Evolutionary conservation across 2,888 invertebrate species (phyloP), one percentile per base, ranked within the genome.

Genomic region (Myathropa florea): DNA sequence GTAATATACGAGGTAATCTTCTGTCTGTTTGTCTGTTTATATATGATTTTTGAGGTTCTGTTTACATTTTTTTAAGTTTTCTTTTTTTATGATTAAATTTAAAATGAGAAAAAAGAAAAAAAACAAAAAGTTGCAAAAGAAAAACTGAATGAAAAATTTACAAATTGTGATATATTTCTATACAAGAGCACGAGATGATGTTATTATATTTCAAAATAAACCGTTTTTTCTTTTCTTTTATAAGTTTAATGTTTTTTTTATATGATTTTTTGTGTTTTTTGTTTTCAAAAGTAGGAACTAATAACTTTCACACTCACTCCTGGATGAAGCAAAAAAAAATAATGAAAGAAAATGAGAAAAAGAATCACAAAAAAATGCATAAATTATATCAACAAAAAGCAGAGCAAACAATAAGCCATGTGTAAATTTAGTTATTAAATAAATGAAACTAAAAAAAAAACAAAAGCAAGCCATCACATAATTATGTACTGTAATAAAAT

Each of bases 131-230:
- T 63, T 63, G 63, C 61, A 21, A 67, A 71, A 71, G 21, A 67
- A 83, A 80, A 81, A 65, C 72, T 57, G 76, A 80, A 79, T 76
- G 71, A 87, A 83, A 87, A 87, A 83, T 83, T 87, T 87, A 87
- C 79, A 87, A 87, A 87, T 86, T 87, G 87, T 87, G 87, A 87
- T 87, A 87, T 87, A 87, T 87, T 87, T 87, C 87, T 87, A 83
- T 87, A 83, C 87, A 83, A 67, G 83, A 87, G 78, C 83, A 75
- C 78, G 86, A 86, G 75, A 83, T 65, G 75, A 83, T 79, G 83
- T 86, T 86, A 83, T 86, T 33, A 83, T 79, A 79, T 85, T 83
- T 86, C 83, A 86, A 76, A 76, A 86, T 46, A 76, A 72, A 77
- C 77, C 63, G 73, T 82, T 72, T 82, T 83, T 36, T 64, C 78